These are phyloP conservation scores for Salarias fasciatus DNA, from an alignment of 2,797 vertebrate species.

Conservation along the genomic window DNA sequence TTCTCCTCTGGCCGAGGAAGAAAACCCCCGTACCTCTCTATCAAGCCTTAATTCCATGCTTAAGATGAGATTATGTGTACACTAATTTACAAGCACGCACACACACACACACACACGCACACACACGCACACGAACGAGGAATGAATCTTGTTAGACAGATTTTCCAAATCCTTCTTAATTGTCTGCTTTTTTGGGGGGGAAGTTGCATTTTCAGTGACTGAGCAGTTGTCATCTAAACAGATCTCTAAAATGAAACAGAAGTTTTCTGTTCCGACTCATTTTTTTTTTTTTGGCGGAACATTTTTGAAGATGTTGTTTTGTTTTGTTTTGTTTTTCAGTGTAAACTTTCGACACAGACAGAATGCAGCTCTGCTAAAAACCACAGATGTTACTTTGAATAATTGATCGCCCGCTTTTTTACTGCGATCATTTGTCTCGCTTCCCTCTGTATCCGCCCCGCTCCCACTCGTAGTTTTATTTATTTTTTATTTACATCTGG, in stretches of 20 bases:
- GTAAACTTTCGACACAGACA: not conserved
- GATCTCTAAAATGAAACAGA: too few species aligned
- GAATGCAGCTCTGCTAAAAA: constrained; percentile 26
- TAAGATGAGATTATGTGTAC: constrained; percentile 51
- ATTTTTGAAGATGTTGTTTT: too few species aligned
- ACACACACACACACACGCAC: not conserved
- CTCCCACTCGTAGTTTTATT: constrained; percentile 7
- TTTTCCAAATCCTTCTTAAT: constrained; percentile 66
- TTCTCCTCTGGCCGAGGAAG: too few species aligned
- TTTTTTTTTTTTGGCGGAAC: too few species aligned
- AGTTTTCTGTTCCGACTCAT: too few species aligned
- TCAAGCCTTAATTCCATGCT: constrained; percentile 37
- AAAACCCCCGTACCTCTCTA: constrained; percentile 1
- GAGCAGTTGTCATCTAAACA: too few species aligned
- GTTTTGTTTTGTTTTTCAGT: not conserved
- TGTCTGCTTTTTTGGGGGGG: constrained; percentile 33
- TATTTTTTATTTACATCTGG: constrained; percentile 12
- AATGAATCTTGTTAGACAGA: constrained; percentile 67
- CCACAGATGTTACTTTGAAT: constrained; percentile 68
- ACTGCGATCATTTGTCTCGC: constrained; percentile 50
- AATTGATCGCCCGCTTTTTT: constrained; percentile 57
- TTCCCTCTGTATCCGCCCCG: constrained; percentile 4
- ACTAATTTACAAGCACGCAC: constrained; percentile 8
- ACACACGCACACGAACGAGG: constrained; percentile 23
- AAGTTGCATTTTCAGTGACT: too few species aligned